Base-by-base conservation (phyloP, 1,140 invertebrate genomes). In the Carposina sasakii region DNA sequence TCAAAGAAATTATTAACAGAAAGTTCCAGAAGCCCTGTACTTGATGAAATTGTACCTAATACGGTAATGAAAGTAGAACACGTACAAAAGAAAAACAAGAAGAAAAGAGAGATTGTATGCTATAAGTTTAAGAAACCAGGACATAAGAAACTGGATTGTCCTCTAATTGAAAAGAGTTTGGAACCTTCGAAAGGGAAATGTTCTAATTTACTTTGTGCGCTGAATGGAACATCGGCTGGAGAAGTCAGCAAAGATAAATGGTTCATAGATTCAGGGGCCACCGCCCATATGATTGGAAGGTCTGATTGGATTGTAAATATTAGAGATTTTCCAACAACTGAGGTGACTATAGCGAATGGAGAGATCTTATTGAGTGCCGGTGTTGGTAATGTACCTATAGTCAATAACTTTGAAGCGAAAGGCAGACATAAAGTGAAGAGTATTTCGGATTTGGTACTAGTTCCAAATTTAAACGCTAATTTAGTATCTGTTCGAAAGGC, bases 191-290 rank as follows among this genome's bases (percentile, higher is more conserved):
- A 44, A 8, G 10, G 8, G 20, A 24, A 6, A n/a, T 12, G 12
- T 24, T 3, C 21, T 28, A 43, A n/a, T 24, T 15, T 23, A 5
- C 8, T 6, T 43, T 15, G n/a, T 13, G 16, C 28, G 4, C 3
- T 30, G 10, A 30, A 44, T 28, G 24, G 24, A 28, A 28, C 6
- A 12, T 44, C 13, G 20, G 42, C 4, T 10, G 15, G 2, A 33
- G 2, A 44, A 2, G 13, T 54, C 26, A 50, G 36, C 19, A 23
- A 26, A 24, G 28, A 41, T 21, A 57, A 52, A 24, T 67, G 54
- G 52, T 67, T 63, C 37, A 24, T 63, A 16, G 57, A 67, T 44
- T 58, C 52, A 10, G 61, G 59, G 12, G 61, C 61, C 20, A 56
- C 52, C 24, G 13, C 21, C 16, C 63, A 66, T 50, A 37, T 66